Evolutionary conservation across 2,113 vertebrate genomes (phyloP), one percentile per base, ranked within the genome.

Genomic region (Coturnix japonica): DNA sequence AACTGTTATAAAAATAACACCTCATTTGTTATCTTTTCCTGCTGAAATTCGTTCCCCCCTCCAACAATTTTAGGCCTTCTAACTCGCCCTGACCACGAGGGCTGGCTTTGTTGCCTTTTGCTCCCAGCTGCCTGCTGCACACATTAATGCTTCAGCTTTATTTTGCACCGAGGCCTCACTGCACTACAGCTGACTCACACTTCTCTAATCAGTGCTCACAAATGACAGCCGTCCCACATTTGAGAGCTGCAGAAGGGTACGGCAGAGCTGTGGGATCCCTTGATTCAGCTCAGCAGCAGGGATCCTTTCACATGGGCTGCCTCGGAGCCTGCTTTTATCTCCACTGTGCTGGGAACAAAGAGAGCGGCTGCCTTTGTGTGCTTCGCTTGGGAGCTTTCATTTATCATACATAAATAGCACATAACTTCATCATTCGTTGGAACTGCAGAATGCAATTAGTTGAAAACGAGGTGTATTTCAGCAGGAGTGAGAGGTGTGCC

Each of bases 291-390:
- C 47, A 4, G 18, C 81, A 88, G 89, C 63, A 12, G 89, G 78
- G 78, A 71, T 87, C 73, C 87, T 41, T 3, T 85, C 82, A 28
- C 46, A 18, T 65, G 28, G 2, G 46, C 8, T 22, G 67, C 7
- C 78, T 82, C 10, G 85, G 84, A 93, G 54, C 37, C 39, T 44
- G 31, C 60, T 81, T 89, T 81, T 78, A 93, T 94, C 84, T 94
- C 76, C 64, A 57, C 81, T 92, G 63, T 82, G 46, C 88, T 46
- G 37, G 57, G 90, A 86, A 86, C 89, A 96, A 94, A 95, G 94
- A 49, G 44, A 78, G 54, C 1, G 3, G 23, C 67, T 90, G 41
- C 5, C 83, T 89, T 85, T 61, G 83, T 90, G 5, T 78, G 92
- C 91, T 69, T 30, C 1, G 6, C 70, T 72, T 73, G 5, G n/a